These are phyloP conservation scores for Ectropis grisescens DNA, from an alignment of 1,140 invertebrate species.

Conservation along the genomic window DNA sequence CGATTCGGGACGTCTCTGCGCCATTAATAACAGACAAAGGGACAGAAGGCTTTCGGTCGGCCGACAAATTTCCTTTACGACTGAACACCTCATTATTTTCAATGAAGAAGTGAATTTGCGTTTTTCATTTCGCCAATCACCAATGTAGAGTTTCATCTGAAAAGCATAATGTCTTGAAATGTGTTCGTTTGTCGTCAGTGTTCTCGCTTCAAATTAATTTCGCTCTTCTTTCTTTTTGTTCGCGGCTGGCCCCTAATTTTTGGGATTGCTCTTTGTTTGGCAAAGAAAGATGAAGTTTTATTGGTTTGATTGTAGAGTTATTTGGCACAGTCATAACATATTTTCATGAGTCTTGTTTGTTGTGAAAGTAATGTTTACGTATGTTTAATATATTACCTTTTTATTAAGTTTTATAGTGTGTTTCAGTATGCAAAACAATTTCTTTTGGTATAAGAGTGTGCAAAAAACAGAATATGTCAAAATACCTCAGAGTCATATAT, in stretches of 20 bases:
- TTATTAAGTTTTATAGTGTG: no score
- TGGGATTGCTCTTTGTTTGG: neutral
- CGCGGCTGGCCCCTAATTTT: neutral
- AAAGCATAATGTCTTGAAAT: neutral
- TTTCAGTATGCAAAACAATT: no score
- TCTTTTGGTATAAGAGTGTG: no score
- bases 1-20: slow-evolving; percentile 16
- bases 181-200: neutral
- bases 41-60: slow-evolving; percentile 20
- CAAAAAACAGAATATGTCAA: no score
- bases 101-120: slow-evolving; percentile 17
- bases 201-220: no score
- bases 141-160: neutral
- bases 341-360: no score
- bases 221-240: neutral
- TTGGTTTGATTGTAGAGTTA: neutral
- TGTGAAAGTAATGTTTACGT: no score
- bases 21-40: slow-evolving; percentile 26
- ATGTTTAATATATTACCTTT: no score
- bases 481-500: no score
- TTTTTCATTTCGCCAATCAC: slow-evolving; percentile 7
- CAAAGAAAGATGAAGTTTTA: neutral
- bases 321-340: neutral
- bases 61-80: slow-evolving; percentile 23
- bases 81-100: slow-evolving; percentile 12